Evolutionary conservation across 2,888 invertebrate species (phyloP).

Genomic region (Eristalinus aeneus): DNA sequence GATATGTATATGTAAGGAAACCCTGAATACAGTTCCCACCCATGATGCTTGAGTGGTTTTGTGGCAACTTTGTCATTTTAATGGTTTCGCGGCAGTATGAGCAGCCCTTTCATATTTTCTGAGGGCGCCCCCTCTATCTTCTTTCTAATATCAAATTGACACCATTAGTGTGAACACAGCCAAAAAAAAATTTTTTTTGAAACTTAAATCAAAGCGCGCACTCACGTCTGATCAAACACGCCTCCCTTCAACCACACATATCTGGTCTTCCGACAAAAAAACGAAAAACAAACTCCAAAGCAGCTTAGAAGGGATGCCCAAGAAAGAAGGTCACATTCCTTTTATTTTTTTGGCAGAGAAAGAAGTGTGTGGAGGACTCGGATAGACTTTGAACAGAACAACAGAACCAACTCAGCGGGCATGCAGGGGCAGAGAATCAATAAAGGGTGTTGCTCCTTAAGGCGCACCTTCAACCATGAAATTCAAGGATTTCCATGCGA

Average conservation of each 20-base stretch:
- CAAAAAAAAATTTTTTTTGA: constrained; percentile 1
- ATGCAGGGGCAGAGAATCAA: constrained; percentile 33
- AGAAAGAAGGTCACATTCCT: not conserved
- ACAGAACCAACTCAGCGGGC: too few relatives aligned
- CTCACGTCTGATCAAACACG: constrained; percentile 17
- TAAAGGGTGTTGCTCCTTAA: constrained; percentile 64
- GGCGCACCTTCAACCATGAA: constrained; percentile 65
- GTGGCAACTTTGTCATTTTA: constrained; percentile 35
- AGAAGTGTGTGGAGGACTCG: not conserved
- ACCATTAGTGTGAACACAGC: constrained; percentile 41
- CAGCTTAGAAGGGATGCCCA: not conserved
- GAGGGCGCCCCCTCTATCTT: not conserved
- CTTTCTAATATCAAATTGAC: constrained; percentile 1
- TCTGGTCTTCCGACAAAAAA: not conserved
- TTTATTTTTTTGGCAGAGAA: not conserved
- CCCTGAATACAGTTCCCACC: too few relatives aligned
- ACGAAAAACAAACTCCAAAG: too few relatives aligned
- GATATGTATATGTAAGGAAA: too few relatives aligned
- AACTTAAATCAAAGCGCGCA: constrained; percentile 45
- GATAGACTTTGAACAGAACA: not conserved
- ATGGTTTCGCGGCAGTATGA: constrained; percentile 18
- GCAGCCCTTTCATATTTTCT: constrained; percentile 24
- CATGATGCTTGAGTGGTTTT: not conserved
- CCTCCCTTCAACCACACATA: not conserved
- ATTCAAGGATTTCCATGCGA: constrained; percentile 67